Evolutionary conservation across 2,113 vertebrate genomes (phyloP).

Genomic region (Charadrius vociferus): DNA sequence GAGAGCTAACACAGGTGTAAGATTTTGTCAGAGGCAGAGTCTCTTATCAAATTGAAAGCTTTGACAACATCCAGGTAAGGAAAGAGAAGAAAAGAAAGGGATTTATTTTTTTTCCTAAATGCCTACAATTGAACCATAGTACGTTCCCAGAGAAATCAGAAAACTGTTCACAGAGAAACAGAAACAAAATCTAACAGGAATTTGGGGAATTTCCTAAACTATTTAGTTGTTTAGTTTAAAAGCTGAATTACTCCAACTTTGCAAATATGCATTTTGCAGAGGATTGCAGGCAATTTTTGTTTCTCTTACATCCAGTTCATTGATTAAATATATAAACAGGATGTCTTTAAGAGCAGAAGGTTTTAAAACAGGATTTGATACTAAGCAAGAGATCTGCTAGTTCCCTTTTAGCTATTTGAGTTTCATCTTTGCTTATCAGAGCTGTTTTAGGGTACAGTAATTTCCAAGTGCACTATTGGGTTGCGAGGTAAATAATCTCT

Average conservation of each 20-base stretch:
- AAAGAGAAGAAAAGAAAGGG: neutral
- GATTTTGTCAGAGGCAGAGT: neutral
- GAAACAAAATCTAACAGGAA: conserved; percentile 22
- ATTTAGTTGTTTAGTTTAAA: neutral
- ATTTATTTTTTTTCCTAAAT: neutral
- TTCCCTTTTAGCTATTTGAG: conserved; percentile 76
- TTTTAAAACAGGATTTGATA: conserved; percentile 79
- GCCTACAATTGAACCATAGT: neutral
- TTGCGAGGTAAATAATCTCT: conserved; percentile 48
- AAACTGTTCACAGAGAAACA: neutral
- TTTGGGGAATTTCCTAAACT: neutral
- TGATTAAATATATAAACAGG: conserved; percentile 72
- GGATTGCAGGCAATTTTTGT: neutral
- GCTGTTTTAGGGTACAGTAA: conserved; percentile 64
- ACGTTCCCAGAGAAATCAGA: neutral
- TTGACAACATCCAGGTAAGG: neutral
- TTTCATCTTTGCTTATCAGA: conserved; percentile 72
- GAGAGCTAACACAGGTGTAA: neutral
- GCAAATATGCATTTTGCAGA: neutral
- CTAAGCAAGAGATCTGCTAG: conserved; percentile 65
- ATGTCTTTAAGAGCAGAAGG: conserved; percentile 76
- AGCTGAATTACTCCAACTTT: neutral
- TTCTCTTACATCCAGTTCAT: conserved; percentile 37
- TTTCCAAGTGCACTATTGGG: conserved; percentile 57
- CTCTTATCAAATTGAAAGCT: neutral